These are phyloP conservation scores for Nomada ferruginata DNA, from an alignment of 2,888 invertebrate species.

Conservation along the genomic window DNA sequence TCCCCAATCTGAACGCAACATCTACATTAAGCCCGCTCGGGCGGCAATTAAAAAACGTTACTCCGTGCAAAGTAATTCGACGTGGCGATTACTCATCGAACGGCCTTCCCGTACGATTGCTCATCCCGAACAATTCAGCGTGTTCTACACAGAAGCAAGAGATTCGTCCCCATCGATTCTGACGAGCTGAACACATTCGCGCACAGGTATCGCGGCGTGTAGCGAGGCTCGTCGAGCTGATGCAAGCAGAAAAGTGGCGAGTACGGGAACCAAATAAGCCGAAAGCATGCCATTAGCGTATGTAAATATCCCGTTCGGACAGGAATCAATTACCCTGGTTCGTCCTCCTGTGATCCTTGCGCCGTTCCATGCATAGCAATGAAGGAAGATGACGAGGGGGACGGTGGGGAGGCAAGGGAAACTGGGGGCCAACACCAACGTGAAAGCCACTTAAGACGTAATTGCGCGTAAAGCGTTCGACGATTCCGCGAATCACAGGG, in stretches of 20 bases:
- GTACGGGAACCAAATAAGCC: constrained; percentile 49
- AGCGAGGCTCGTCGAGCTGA: constrained; percentile 15
- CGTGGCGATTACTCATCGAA: constrained; percentile 4
- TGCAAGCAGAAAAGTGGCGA: constrained; percentile 28
- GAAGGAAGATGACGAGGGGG: constrained; percentile 45
- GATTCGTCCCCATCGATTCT: constrained; percentile 11
- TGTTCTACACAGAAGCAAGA: not conserved
- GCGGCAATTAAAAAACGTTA: constrained; percentile 23
- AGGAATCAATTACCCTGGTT: constrained; percentile 76
- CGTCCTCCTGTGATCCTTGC: constrained; percentile 63
- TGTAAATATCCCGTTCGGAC: constrained; percentile 74
- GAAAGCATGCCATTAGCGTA: constrained; percentile 73
- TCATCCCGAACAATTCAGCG: constrained; percentile 19
- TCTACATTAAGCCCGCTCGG: constrained; percentile 13
- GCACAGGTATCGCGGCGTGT: not conserved
- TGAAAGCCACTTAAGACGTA: constrained; percentile 61
- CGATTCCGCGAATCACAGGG: constrained; percentile 35
- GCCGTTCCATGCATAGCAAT: constrained; percentile 78
- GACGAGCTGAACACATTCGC: not conserved
- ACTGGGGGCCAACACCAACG: constrained; percentile 24
- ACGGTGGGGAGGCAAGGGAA: not conserved
- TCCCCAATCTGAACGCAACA: constrained; percentile 6
- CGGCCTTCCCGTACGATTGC: constrained; percentile 1
- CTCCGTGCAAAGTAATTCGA: not conserved
- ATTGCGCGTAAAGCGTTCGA: constrained; percentile 66